These are phyloP conservation scores for Leptodactylus fuscus DNA, from an alignment of 2,113 vertebrate genomes.

Conservation along the genomic window DNA sequence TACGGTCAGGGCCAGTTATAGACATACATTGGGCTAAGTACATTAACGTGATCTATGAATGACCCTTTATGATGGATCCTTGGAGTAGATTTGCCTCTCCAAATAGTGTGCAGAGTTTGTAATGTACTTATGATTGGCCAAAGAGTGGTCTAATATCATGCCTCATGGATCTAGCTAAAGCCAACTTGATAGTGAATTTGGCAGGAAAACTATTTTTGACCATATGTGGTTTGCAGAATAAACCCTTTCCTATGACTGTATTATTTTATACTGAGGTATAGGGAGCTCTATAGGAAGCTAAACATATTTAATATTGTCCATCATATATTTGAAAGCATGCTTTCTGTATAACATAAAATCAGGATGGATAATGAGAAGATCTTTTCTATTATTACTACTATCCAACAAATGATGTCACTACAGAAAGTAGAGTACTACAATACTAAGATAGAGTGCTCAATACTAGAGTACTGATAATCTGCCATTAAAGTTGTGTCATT, in stretches of 20 bases:
- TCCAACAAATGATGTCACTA: background rate
- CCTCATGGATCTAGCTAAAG: background rate
- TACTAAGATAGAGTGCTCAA: background rate
- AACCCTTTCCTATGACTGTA: background rate
- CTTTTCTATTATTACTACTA: background rate
- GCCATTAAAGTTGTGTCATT: background rate
- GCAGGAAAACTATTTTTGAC: background rate
- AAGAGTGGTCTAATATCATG: background rate
- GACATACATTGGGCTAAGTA: background rate
- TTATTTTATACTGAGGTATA: slow-evolving; percentile 6
- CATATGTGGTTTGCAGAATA: background rate
- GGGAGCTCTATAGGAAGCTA: background rate
- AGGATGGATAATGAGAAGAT: background rate
- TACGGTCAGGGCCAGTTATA: background rate
- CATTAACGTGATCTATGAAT: background rate
- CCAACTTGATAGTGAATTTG: background rate
- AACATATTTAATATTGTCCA: background rate
- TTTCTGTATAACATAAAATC: background rate
- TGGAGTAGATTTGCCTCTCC: background rate
- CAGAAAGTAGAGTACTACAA: background rate
- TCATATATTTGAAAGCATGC: background rate
- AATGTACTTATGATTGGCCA: background rate
- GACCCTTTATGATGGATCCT: background rate
- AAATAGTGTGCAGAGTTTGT: background rate
- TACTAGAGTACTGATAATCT: background rate